phyloP scores from a whole-genome alignment of 2,888 invertebrate species.

The Aphrophora alni region DNA sequence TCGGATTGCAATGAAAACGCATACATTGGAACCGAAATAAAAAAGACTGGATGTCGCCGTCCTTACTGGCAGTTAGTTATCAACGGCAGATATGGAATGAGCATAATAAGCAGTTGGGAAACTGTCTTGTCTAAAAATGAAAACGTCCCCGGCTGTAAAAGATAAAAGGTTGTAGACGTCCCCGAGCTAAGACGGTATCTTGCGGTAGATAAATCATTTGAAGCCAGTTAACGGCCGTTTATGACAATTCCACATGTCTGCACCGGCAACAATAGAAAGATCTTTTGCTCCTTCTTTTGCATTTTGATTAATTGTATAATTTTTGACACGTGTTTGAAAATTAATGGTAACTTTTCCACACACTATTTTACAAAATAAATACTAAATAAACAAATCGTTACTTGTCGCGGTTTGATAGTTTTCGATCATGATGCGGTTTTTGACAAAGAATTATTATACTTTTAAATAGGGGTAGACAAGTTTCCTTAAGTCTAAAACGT shows the following conservation, averaged over 20 bases:
- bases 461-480: no score
- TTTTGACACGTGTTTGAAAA: no score
- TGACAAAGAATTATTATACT: no score
- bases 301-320: no score
- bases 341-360: no score
- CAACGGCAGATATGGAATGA: conserved; percentile 31
- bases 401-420: no score
- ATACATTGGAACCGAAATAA: conserved; percentile 34
- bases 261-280: no score
- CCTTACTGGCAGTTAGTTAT: conserved; percentile 25
- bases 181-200: neutral
- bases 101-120: conserved; percentile 22
- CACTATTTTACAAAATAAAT: no score
- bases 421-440: no score
- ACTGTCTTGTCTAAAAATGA: neutral
- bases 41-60: conserved; percentile 17
- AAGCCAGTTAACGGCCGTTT: neutral
- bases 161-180: neutral
- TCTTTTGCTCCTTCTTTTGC: no score
- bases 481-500: no score
- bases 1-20: conserved; percentile 33
- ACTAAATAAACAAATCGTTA: no score
- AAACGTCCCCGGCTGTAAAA: neutral
- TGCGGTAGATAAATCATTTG: neutral
- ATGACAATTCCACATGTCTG: neutral